Evolutionary conservation across 2,797 vertebrate genomes (phyloP), one percentile per base, ranked within the genome.

Genomic region (Cyclopterus lumpus): DNA sequence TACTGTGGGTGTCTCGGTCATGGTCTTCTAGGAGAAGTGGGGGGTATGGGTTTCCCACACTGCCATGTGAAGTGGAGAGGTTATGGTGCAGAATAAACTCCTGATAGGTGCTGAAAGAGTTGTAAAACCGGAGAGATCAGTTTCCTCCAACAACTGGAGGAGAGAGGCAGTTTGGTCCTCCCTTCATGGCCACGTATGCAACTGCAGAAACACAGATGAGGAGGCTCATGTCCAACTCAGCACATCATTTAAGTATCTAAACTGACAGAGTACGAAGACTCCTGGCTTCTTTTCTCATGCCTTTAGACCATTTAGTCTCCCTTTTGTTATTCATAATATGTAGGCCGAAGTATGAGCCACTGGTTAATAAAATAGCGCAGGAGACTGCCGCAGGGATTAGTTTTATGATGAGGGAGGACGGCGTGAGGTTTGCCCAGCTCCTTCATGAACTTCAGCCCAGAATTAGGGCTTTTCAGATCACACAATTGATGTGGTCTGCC

Each of bases 21-120:
- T 86, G 90, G 91, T 88, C 85, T 71, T 89, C 77, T 65, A 83
- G 80, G 34, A 85, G 73, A 77, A 84, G 81, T 75, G 77, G 85
- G 91, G 42, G 83, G 86, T 85, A 70, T 48, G 38, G 38, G 61
- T 88, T 93, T 93, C 93, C 86, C 89, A 92, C 90, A 85, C 80
- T 77, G 78, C 84, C 74, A 63, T 87, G 82, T 81, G 78, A 80
- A 74, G 75, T 79, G 24, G 67, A 73, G 85, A 79, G 77, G 79
- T 82, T 87, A 75, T 53, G 64, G 83, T 67, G 73, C 49, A 80
- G 78, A 84, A 80, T 88, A 75, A 85, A 87, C 70, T 64, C 63
- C 59, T 54, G 67, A 71, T 79, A 77, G 79, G 79, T 87, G 85
- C 77, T 88, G 86, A 89, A 88, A 86, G 79, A 83, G 80, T 82